phyloP scores from a whole-genome alignment of 2,797 vertebrate species.

The Falco naumanni region DNA sequence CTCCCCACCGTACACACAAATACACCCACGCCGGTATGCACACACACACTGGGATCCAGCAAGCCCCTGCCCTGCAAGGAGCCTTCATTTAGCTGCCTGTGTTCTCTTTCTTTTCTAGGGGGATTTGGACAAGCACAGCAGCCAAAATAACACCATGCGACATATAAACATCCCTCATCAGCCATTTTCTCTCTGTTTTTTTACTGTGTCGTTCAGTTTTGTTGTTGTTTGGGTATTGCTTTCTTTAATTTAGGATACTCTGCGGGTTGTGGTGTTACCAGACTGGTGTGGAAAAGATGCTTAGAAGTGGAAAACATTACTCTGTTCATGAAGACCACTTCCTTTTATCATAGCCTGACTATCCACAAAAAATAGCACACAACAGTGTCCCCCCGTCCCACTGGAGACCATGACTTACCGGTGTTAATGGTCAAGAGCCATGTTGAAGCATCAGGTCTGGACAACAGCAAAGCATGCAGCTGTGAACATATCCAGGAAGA shows the following conservation, averaged over 20 bases:
- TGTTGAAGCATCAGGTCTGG: rapidly evolving
- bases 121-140: slow-evolving; percentile 14
- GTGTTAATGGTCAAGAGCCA: background rate
- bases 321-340: background rate
- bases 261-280: background rate
- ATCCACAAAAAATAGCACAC: background rate
- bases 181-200: slow-evolving; percentile 26
- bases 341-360: background rate
- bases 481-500: background rate
- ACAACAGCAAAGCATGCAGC: background rate
- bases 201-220: background rate
- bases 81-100: background rate
- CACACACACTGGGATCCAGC: rapidly evolving
- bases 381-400: background rate
- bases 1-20: background rate
- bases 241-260: slow-evolving; percentile 13
- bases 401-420: background rate
- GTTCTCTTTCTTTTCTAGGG: background rate
- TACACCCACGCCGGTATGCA: background rate
- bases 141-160: background rate
- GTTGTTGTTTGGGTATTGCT: background rate
- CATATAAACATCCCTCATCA: background rate
- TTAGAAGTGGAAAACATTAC: background rate
- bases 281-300: background rate
- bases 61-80: background rate